Percentiles rank a stretch among this genome's conserved stretches.
Evolutionary conservation across 2,888 invertebrate genomes (phyloP).

Genomic region (Drosophila birchii): DNA sequence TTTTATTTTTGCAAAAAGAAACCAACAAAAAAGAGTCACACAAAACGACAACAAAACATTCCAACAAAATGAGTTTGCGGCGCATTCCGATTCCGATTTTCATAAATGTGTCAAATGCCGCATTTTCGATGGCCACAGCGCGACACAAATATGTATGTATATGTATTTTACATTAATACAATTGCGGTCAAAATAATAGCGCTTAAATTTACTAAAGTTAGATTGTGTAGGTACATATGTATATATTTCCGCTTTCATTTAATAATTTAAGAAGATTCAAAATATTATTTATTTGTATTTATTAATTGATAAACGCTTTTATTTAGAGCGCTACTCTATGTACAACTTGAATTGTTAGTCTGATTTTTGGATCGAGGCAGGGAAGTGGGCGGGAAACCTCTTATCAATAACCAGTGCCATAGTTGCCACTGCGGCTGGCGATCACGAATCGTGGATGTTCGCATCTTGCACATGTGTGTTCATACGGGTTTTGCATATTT

Average conservation of each 20-base stretch:
- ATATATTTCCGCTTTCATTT: too few relatives aligned
- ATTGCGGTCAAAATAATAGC: neutral
- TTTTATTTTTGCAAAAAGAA: conserved; percentile 55
- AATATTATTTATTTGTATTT: neutral
- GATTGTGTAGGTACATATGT: too few relatives aligned
- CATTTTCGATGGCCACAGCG: conserved; percentile 65
- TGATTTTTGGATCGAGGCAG: conserved; percentile 16
- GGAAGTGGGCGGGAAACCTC: conserved; percentile 7
- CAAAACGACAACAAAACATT: conserved; percentile 63
- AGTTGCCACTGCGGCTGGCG: conserved; percentile 43
- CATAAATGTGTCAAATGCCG: conserved; percentile 80
- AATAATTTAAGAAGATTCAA: neutral
- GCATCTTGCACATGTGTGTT: conserved; percentile 17
- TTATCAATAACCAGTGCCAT: conserved; percentile 42
- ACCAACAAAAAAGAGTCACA: conserved; percentile 1
- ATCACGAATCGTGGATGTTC: conserved; percentile 46
- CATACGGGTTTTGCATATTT: conserved; percentile 53
- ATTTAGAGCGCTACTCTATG: neutral
- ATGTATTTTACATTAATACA: conserved; percentile 1
- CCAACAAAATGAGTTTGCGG: conserved; percentile 78
- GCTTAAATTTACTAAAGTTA: neutral
- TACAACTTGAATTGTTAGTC: conserved; percentile 11
- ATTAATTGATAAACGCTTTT: neutral
- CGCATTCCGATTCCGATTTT: conserved; percentile 79
- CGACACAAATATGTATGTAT: conserved; percentile 13